Conservation (phyloP, 2,113 vertebrate species). For the Bufo gargarizans region DNA sequence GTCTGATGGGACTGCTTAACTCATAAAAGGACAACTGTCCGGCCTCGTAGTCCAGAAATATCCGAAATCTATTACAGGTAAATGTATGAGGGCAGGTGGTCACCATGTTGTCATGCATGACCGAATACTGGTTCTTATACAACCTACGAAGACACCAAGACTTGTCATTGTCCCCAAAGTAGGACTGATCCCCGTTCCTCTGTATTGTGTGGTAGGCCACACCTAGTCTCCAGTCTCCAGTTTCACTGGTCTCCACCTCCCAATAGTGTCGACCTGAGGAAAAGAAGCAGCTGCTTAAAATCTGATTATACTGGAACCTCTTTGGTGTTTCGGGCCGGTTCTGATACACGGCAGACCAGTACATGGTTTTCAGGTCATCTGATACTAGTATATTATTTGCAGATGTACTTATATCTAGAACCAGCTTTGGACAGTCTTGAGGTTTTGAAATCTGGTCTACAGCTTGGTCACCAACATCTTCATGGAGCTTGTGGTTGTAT, state of each 20-base stretch:
- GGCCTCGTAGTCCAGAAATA: conserved; percentile 18
- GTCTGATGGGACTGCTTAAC: not conserved
- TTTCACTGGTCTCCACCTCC: conserved; percentile 33
- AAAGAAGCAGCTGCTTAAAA: not conserved
- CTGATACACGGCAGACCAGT: not conserved
- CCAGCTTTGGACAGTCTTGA: not conserved
- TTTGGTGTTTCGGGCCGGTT: not conserved
- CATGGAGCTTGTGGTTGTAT: not conserved
- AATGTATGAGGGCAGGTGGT: not conserved
- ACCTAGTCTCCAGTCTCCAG: not conserved
- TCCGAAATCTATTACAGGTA: not conserved
- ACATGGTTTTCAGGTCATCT: not conserved
- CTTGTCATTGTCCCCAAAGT: not conserved
- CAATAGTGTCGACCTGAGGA: conserved; percentile 2
- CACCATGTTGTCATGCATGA: not conserved
- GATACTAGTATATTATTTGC: not conserved
- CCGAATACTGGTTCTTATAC: not conserved
- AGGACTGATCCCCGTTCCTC: not conserved
- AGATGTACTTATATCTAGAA: not conserved
- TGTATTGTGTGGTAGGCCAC: not conserved
- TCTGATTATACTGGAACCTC: not conserved
- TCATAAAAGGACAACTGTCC: conserved; percentile 31
- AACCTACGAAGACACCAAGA: not conserved
- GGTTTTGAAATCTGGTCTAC: not conserved
- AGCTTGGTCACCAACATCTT: too few relatives aligned